phyloP scores from a whole-genome alignment of 2,797 vertebrate genomes.

The Serranus cabrilla region DNA sequence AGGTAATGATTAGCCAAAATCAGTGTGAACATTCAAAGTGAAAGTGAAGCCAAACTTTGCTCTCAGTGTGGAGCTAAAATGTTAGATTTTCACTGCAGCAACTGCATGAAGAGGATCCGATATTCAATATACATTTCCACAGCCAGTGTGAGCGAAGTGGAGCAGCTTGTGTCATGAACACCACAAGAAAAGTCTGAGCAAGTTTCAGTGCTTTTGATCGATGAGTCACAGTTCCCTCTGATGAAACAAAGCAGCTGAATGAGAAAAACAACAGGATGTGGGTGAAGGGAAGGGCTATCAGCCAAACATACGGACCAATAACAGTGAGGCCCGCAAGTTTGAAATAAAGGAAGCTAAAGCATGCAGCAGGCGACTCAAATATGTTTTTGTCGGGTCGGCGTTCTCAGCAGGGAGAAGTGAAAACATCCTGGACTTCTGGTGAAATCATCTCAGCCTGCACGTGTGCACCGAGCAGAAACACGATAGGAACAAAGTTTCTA shows the following conservation, averaged over 20 bases:
- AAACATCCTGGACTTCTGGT: conserved; percentile 19
- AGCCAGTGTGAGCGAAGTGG: not conserved
- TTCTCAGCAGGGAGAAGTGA: not conserved
- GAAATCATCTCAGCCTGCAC: conserved; percentile 4
- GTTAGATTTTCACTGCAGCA: not conserved
- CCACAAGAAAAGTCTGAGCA: conserved; percentile 29
- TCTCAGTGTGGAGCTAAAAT: not conserved
- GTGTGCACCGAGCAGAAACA: not conserved
- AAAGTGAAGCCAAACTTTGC: conserved; percentile 25
- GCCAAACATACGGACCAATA: conserved; percentile 38
- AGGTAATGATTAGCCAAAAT: conserved; percentile 34
- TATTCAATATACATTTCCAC: not conserved
- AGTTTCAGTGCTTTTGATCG: conserved; percentile 15
- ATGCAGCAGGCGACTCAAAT: not conserved
- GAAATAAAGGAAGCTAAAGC: conserved; percentile 53
- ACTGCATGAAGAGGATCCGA: not conserved
- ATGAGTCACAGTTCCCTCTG: conserved; percentile 51
- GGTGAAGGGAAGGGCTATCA: conserved; percentile 8
- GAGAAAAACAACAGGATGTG: conserved; percentile 75
- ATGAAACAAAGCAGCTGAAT: conserved; percentile 53
- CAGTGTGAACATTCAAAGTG: not conserved
- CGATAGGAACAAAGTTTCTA: not conserved
- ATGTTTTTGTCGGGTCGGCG: conserved; percentile 1
- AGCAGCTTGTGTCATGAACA: not conserved
- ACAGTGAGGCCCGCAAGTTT: conserved; percentile 26